These are phyloP conservation scores for Tor tambroides DNA, from an alignment of 2,113 vertebrate genomes.

Conservation along the genomic window DNA sequence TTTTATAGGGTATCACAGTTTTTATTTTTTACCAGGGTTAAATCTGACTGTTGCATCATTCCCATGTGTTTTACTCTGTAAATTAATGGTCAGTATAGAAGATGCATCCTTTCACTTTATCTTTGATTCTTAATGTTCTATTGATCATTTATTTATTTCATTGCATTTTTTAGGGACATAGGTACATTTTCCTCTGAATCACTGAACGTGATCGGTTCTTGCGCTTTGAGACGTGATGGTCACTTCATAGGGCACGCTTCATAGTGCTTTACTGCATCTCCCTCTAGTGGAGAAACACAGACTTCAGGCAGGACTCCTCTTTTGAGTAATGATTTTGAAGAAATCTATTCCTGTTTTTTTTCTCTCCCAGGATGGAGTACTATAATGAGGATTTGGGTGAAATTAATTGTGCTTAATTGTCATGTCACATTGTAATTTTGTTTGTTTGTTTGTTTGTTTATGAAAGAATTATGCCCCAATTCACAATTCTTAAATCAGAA, in stretches of 20 bases:
- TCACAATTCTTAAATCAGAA: too few relatives aligned
- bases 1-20: neutral
- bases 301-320: neutral
- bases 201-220: neutral
- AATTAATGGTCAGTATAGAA: neutral
- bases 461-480: neutral
- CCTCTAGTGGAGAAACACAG: constrained; percentile 62
- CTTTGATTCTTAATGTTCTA: neutral
- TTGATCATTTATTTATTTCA: too few relatives aligned
- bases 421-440: neutral
- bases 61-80: neutral
- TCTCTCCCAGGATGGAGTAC: neutral
- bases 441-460: neutral
- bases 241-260: constrained; percentile 6
- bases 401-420: neutral
- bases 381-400: neutral
- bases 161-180: too few relatives aligned
- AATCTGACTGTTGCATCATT: too few relatives aligned
- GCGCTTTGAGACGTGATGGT: neutral
- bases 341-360: neutral
- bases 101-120: neutral
- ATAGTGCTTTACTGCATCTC: constrained; percentile 21
- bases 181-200: neutral
- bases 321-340: neutral
- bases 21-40: too few relatives aligned